These are phyloP conservation scores for Sminthurinus aureus DNA, from an alignment of 2,888 invertebrate genomes.

Conservation along the genomic window DNA sequence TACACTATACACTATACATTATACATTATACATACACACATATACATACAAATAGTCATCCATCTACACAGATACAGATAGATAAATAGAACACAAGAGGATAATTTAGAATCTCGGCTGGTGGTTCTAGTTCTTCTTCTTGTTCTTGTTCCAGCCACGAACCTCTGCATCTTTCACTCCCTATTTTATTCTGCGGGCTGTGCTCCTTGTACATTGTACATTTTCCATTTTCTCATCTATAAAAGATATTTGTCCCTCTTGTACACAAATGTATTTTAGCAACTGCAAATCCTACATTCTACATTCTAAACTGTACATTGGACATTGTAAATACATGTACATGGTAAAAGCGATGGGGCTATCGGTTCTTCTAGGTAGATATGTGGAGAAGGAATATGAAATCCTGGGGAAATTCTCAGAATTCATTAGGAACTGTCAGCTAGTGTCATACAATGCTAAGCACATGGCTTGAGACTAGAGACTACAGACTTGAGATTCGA, in stretches of 20 bases:
- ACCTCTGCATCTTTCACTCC: too few relatives aligned
- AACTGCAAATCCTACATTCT: too few relatives aligned
- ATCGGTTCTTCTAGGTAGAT: neutral
- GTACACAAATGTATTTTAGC: neutral
- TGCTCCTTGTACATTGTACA: too few relatives aligned
- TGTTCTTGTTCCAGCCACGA: too few relatives aligned
- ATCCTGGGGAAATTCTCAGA: neutral
- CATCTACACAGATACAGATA: neutral
- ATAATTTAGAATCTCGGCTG: too few relatives aligned
- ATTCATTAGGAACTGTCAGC: constrained; percentile 18
- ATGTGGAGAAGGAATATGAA: neutral
- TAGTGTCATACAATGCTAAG: neutral
- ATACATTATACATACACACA: neutral
- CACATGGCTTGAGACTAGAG: neutral
- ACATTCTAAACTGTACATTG: neutral
- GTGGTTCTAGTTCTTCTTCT: too few relatives aligned
- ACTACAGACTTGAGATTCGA: neutral
- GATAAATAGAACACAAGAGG: neutral
- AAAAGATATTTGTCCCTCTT: too few relatives aligned
- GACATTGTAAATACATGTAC: too few relatives aligned
- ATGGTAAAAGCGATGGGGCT: neutral
- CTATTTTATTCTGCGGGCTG: too few relatives aligned
- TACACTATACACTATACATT: neutral
- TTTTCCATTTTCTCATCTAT: too few relatives aligned
- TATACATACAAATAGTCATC: neutral